Base-by-base conservation (phyloP, 2,888 invertebrate genomes). In the Heteropelma amictum region DNA sequence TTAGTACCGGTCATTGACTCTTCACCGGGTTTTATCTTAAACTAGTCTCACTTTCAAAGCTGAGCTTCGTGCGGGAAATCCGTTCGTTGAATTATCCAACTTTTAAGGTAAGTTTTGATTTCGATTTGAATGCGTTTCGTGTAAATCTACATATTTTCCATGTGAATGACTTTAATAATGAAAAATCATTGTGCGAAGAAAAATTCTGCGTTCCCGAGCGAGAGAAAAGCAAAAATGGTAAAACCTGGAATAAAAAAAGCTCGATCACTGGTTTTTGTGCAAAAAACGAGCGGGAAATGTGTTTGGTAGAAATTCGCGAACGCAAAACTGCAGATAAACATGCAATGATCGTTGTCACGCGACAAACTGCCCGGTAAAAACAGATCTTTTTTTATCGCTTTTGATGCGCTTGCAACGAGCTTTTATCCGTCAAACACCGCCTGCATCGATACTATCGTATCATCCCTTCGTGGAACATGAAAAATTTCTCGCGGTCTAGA, bases 281-380 rank as follows among this genome's bases (percentile, higher is more conserved):
- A 26, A 38, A 19, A 30, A 35, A n/a, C n/a, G n/a, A n/a, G n/a
- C 6, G 7, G 33, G 42, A 12, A 56, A 53, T 6, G 40, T 38
- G 42, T 73, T 79, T 76, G 75, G 63, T 38, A 49, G 78, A 78
- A 78, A 64, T 45, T 47, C 35, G 40, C 3, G 45, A 58, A 69
- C 40, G 72, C 61, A 67, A 38, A 71, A 72, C 61, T 72, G 76
- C 77, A 72, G 56, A 70, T 65, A 68, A 49, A 53, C 76, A 79
- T 75, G 76, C 76, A 79, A 79, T 78, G 72, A 64, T 71, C 64
- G 77, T 23, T 12, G 58, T 67, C 79, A 79, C 78, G 79, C 79
- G 68, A 78, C 49, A 14, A 21, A 17, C 63, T n/a, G 6, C 42
- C 14, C 7, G 12, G 8, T 12, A 38, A 54, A 35, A 30, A 17